Percentiles rank a stretch among this genome's conserved stretches.
These are phyloP conservation scores for Pammene fasciana DNA, from an alignment of 2,888 invertebrate genomes.

Conservation along the genomic window DNA sequence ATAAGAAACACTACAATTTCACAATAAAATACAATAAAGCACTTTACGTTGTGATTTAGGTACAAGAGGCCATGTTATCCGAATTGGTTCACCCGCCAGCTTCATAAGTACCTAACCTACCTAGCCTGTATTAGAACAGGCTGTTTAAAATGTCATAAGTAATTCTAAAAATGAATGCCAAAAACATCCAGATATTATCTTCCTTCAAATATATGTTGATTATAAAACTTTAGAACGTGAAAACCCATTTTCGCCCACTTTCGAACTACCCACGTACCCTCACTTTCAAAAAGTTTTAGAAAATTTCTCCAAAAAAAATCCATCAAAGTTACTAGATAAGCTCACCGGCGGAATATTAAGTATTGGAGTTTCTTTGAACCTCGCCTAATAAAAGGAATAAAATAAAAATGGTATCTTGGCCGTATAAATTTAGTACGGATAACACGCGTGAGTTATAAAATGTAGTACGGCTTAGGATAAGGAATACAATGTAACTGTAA, in stretches of 20 bases:
- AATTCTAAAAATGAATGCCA: too few relatives aligned
- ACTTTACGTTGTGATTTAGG: too few relatives aligned
- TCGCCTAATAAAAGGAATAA: constrained; percentile 30
- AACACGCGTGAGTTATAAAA: constrained; percentile 31
- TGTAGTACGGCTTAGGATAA: constrained; percentile 16
- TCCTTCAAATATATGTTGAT: background rate
- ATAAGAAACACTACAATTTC: too few relatives aligned
- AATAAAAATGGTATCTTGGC: constrained; percentile 31
- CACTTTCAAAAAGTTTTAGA: constrained; percentile 1
- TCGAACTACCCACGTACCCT: constrained; percentile 7
- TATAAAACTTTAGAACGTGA: background rate
- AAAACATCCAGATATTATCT: too few relatives aligned
- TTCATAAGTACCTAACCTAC: too few relatives aligned
- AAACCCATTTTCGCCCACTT: background rate
- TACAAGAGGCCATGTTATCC: too few relatives aligned
- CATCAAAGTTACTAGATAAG: constrained; percentile 17
- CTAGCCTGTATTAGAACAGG: too few relatives aligned
- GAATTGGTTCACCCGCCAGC: too few relatives aligned
- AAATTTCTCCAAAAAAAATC: constrained; percentile 16
- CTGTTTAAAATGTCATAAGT: too few relatives aligned
- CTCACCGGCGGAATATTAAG: constrained; percentile 28
- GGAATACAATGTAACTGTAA: background rate
- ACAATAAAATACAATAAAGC: too few relatives aligned
- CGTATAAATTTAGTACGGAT: constrained; percentile 39
- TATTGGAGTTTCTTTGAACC: constrained; percentile 29